Base-by-base conservation (phyloP, 1,140 invertebrate species). In the Mizuhopecten yessoensis region DNA sequence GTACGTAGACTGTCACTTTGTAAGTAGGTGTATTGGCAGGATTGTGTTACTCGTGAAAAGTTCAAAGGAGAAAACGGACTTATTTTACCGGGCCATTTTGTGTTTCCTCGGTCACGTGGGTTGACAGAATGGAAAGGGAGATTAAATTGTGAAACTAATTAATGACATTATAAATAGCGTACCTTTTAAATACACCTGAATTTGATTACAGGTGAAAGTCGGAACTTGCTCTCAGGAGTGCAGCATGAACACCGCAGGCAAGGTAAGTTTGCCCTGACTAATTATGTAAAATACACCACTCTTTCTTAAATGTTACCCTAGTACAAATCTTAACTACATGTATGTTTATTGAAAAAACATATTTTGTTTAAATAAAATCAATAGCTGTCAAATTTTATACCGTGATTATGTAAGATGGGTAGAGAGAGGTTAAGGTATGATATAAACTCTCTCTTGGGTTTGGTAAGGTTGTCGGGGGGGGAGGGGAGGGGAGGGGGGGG, bases 161-260 rank as follows among this genome's bases (percentile, higher is more conserved):
- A 75, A 75, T 75, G 57, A 75, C 57, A 75, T 75, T 75, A 75
- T 75, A 75, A 75, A n/a, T 75, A 20, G 42, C 17, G 17, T 45
- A 13, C 11, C 5, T 75, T 75, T n/a, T 75, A 75, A 3, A 17
- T 57, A 57, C 45, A 57, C 45, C 45, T n/a, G 57, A 75, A 17
- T 29, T 75, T 75, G 57, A 75, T 75, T 75, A 75, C 57, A 75
- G 57, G 57, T 75, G 57, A 75, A 75, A 75, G 57, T 75, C 23
- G 15, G n/a, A 5, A n/a, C n/a, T 7, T 11, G 0, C 17, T 75
- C 57, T 17, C 57, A 75, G 57, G 57, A 29, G 57, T n/a, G 3
- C 57, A 17, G 57, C n/a, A 75, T 75, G 57, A 75, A 9, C 17
- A 75, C 57, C 3, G 3, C n/a, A 75, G 3, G 29, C 57, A 75